Percentiles rank a stretch among this genome's conserved stretches.
Conservation (phyloP, 2,113 vertebrate species). For the Caretta caretta region DNA sequence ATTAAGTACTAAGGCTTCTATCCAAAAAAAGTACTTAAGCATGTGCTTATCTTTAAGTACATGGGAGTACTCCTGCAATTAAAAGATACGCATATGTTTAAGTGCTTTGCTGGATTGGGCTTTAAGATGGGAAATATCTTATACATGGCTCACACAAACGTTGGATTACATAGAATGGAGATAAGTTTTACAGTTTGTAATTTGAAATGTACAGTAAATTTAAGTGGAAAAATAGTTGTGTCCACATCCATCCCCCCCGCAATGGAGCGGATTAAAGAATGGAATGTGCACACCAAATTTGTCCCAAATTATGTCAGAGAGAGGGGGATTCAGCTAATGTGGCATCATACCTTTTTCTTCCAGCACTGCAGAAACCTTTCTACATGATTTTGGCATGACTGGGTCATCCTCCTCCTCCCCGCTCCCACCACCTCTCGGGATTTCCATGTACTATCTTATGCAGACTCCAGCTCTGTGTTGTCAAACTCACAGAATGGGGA, state of each 20-base stretch:
- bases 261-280: not conserved
- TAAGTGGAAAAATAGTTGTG: not conserved
- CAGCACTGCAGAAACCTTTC: not conserved
- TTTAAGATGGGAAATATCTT: not conserved
- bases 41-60: not conserved
- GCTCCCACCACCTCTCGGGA: not conserved
- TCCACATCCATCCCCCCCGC: not conserved
- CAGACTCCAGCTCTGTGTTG: not conserved
- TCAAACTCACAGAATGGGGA: not conserved
- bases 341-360: not conserved
- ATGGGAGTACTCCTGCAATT: not conserved
- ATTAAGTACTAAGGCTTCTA: not conserved
- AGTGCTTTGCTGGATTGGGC: not conserved
- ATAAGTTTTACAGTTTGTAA: not conserved
- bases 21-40: not conserved
- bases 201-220: fast-evolving
- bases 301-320: not conserved
- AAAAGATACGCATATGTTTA: not conserved
- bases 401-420: not conserved
- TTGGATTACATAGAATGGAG: not conserved
- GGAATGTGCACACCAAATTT: not conserved
- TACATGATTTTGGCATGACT: not conserved
- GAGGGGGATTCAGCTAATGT: not conserved
- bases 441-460: not conserved
- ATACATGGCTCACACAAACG: not conserved